These are phyloP conservation scores for Parelbella ahira DNA, from an alignment of 2,888 invertebrate species.

Conservation along the genomic window DNA sequence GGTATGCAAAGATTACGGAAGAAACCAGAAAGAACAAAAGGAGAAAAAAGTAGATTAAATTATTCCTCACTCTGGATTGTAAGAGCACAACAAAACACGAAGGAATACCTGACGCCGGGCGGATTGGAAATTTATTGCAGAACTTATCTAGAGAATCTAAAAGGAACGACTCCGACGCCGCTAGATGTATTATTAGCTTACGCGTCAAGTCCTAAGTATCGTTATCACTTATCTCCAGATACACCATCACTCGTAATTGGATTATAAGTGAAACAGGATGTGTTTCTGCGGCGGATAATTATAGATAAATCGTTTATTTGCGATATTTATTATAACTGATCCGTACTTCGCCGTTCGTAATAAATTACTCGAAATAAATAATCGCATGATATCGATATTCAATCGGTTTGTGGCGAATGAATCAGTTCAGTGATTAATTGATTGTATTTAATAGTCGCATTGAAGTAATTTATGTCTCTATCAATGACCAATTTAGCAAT, in stretches of 20 bases:
- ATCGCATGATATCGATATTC: too few relatives aligned
- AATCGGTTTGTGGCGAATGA: too few relatives aligned
- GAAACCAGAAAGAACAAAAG: too few relatives aligned
- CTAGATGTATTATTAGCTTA: constrained; percentile 59
- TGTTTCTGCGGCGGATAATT: constrained; percentile 31
- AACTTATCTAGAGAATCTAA: constrained; percentile 52
- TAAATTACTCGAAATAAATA: constrained; percentile 11
- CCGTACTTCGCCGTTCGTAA: constrained; percentile 13
- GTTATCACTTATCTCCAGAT: constrained; percentile 58
- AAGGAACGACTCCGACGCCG: constrained; percentile 42
- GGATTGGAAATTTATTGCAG: constrained; percentile 36
- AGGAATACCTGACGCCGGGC: constrained; percentile 18
- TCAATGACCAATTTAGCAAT: not conserved
- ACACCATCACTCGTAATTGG: constrained; percentile 62
- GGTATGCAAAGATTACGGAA: too few relatives aligned
- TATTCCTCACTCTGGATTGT: not conserved
- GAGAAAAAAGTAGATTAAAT: not conserved
- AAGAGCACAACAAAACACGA: constrained; percentile 15
- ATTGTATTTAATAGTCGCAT: too few relatives aligned
- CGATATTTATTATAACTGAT: constrained; percentile 25
- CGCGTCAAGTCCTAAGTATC: constrained; percentile 51
- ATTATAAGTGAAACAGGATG: constrained; percentile 52
- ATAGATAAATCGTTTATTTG: constrained; percentile 25
- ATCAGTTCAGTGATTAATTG: too few relatives aligned
- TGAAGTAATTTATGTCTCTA: too few relatives aligned